These are phyloP conservation scores for Heliconius aoede DNA, from an alignment of 2,888 invertebrate species.

Conservation along the genomic window DNA sequence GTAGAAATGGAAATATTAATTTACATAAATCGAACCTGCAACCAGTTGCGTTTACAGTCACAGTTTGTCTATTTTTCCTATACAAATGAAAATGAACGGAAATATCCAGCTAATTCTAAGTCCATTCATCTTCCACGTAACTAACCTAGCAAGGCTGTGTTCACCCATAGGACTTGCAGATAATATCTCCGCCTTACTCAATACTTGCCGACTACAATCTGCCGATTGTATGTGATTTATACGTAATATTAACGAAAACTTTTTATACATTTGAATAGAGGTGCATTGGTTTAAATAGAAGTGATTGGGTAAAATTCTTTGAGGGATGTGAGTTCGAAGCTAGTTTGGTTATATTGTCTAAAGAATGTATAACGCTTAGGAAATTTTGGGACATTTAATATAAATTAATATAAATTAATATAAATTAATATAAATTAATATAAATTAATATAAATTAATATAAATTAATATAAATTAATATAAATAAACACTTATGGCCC, in stretches of 20 bases:
- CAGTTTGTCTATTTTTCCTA: not conserved
- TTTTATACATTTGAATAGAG: slow-evolving; percentile 4
- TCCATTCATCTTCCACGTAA: slow-evolving; percentile 43
- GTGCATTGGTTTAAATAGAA: not conserved
- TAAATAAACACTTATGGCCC: no score
- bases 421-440: no score
- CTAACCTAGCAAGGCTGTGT: slow-evolving; percentile 61
- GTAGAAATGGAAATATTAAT: no score
- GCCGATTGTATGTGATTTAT: slow-evolving; percentile 24
- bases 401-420: no score
- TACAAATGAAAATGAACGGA: not conserved
- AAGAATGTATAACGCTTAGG: no score
- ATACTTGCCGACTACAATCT: slow-evolving; percentile 20
- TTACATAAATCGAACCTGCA: no score
- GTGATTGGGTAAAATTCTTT: not conserved
- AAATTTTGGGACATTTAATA: no score
- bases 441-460: no score
- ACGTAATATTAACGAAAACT: slow-evolving; percentile 9
- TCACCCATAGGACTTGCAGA: slow-evolving; percentile 54
- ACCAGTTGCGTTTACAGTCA: no score
- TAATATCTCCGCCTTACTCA: slow-evolving; percentile 29
- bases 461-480: no score
- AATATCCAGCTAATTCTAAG: slow-evolving; percentile 15
- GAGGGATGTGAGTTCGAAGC: not conserved
- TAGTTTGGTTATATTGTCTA: not conserved